These are phyloP conservation scores for Drosophila hydei DNA, from an alignment of 1,140 invertebrate species.

Conservation along the genomic window DNA sequence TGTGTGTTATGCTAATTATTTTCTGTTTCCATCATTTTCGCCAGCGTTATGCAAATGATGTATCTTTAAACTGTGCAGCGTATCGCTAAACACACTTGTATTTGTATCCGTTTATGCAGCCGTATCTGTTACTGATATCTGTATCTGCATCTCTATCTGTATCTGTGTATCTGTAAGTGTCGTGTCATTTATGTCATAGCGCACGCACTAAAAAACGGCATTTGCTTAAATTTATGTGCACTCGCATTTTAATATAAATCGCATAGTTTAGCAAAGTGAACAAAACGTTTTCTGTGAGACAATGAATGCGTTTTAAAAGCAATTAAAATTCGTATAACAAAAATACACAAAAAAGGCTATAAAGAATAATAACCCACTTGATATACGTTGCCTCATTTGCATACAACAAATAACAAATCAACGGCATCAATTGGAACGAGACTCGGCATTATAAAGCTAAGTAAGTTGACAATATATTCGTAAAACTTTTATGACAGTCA, in stretches of 20 bases:
- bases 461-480: conserved; percentile 46
- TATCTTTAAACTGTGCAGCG: conserved; percentile 19
- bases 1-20: conserved; percentile 49
- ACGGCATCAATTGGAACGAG: conserved; percentile 29
- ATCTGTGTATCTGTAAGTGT: conserved; percentile 44
- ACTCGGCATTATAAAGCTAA: conserved; percentile 23
- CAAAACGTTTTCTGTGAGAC: conserved; percentile 66
- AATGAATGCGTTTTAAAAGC: conserved; percentile 72
- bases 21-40: conserved; percentile 39
- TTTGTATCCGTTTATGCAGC: conserved; percentile 21
- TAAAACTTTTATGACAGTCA: conserved; percentile 20
- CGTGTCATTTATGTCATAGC: conserved; percentile 62
- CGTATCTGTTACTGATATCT: too few relatives aligned
- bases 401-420: conserved; percentile 43
- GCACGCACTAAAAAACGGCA: conserved; percentile 25
- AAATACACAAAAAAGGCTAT: conserved; percentile 51
- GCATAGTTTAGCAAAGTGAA: conserved; percentile 41
- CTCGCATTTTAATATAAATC: conserved; percentile 58
- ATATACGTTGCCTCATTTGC: conserved; percentile 61
- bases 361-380: conserved; percentile 57
- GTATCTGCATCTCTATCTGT: conserved; percentile 17
- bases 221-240: conserved; percentile 42
- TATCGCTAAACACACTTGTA: conserved; percentile 21
- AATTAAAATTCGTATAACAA: conserved; percentile 63
- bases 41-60: conserved; percentile 53